phyloP scores from a whole-genome alignment of 1,140 invertebrate genomes.

The Cherax destructor region DNA sequence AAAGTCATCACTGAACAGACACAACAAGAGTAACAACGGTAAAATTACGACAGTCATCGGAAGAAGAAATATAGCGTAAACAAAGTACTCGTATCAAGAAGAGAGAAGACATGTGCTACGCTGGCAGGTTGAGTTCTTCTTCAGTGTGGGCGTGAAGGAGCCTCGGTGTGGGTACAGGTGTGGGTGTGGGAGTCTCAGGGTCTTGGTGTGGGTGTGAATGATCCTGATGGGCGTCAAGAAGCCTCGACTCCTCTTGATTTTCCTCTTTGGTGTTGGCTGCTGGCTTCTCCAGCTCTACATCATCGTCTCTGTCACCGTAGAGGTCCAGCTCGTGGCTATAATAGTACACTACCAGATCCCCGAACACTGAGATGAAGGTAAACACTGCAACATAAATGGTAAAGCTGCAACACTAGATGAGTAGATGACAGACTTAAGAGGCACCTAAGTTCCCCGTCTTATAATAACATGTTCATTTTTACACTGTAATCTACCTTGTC shows the following conservation, averaged over 20 bases:
- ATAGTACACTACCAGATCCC: slow-evolving; percentile 42
- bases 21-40: too few relatives aligned
- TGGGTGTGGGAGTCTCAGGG: not conserved
- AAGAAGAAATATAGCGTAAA: too few relatives aligned
- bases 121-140: not conserved
- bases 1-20: too few relatives aligned
- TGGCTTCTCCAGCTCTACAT: slow-evolving; percentile 9
- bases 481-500: too few relatives aligned
- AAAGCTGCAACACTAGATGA: too few relatives aligned
- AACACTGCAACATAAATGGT: not conserved
- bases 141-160: not conserved
- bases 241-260: not conserved
- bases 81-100: too few relatives aligned
- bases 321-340: slow-evolving; percentile 45
- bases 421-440: too few relatives aligned
- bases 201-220: not conserved
- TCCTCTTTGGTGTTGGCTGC: not conserved
- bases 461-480: too few relatives aligned
- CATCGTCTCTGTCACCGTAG: slow-evolving; percentile 43
- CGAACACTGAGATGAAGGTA: slow-evolving; percentile 37
- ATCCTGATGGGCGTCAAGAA: not conserved
- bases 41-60: too few relatives aligned
- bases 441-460: too few relatives aligned
- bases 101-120: too few relatives aligned
- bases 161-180: not conserved